Evolutionary conservation across 1,140 invertebrate genomes (phyloP), one percentile per base, ranked within the genome.

Genomic region (Philopotamus ludificatus): DNA sequence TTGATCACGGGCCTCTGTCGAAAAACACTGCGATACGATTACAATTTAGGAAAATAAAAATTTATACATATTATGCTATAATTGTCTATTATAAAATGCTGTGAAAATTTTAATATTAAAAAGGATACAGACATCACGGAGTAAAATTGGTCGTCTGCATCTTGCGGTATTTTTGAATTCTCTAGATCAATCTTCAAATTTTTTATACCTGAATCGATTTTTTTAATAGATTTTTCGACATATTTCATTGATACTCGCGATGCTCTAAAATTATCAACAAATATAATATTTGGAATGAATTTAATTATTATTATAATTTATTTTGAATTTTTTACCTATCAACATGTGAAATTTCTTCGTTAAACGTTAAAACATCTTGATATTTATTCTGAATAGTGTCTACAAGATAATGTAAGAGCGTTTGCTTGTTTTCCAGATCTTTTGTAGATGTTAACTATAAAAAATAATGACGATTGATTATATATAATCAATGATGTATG

Each of bases 401-500:
- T 0, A 91, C 93, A 39, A 99, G 77, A 74, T 94, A 98, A 76
- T 99, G 96, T 45, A 99, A 81, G 18, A 99, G 79, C 0, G 95
- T 99, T 58, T 89, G 87, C 71, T 94, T 93, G 73, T 97, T 97
- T 72, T 98, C 92, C 8, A 89, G 79, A 74, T 97, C 92, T 82
- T 98, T 99, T 1, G 96, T 99, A 62, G 90, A 89, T n/a, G 88
- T 88, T 66, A 98, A 80, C 89, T 94, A 77, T 26, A 82, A 84
- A 73, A 64, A 71, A 71, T 66, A 57, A 63, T 68, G 8, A 54
- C 34, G 3, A 54, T 16, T 28, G 4, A 18, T 10, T n/a, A 34
- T 45, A 12, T 61, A 26, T 58, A 7, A 20, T 20, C 8, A 15
- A 20, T 9, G 4, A 34, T 34, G n/a, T 41, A 23, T 9, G 47